Evolutionary conservation across 1,140 invertebrate species (phyloP).

Genomic region (Yoshiicerus persimilis): DNA sequence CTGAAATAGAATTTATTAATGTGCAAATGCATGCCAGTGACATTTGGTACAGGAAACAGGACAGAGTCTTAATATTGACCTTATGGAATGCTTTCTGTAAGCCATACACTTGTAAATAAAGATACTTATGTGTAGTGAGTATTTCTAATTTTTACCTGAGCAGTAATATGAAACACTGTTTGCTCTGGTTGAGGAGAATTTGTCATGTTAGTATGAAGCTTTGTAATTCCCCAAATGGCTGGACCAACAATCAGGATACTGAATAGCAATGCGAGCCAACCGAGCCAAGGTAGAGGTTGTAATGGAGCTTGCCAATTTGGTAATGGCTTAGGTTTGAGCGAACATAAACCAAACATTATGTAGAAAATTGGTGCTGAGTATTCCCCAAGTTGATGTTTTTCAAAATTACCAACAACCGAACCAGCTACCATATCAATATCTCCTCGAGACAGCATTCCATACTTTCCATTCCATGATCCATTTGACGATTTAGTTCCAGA

Average conservation of each 20-base stretch:
- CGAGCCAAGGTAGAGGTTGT: not conserved
- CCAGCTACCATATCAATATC: slow-evolving; percentile 15
- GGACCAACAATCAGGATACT: not conserved
- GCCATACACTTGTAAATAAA: too few species aligned
- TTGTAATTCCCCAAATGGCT: not conserved
- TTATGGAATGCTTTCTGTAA: not conserved
- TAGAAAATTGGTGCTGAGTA: not conserved
- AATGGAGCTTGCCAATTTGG: not conserved
- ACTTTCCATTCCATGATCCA: slow-evolving; percentile 16
- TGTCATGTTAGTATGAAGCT: not conserved
- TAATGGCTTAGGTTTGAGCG: not conserved
- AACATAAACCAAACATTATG: not conserved
- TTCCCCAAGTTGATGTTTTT: not conserved
- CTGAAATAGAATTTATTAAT: not conserved
- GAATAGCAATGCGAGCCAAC: not conserved
- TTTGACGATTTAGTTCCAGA: not conserved
- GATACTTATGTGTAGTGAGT: too few species aligned
- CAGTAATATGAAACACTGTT: not conserved
- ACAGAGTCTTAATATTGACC: too few species aligned
- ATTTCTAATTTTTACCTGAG: not conserved
- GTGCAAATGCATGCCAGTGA: too few species aligned
- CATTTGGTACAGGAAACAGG: too few species aligned
- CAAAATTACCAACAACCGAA: not conserved
- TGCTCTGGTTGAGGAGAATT: not conserved
- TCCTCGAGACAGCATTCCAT: not conserved